Evolutionary conservation across 2,888 invertebrate species (phyloP).

Genomic region (Mythimna loreyi): DNA sequence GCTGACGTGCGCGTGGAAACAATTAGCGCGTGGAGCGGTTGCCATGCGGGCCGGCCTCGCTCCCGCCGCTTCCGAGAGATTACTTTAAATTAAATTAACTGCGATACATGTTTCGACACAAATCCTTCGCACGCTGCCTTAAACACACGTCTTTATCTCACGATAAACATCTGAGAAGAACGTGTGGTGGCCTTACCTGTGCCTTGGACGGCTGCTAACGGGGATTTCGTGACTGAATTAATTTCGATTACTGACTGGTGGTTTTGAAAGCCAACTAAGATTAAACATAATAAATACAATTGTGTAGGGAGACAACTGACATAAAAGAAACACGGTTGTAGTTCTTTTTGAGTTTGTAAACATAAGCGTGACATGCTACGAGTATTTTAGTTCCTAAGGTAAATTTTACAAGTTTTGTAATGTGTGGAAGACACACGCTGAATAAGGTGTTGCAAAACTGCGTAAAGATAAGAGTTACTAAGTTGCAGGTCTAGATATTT

Average conservation of each 20-base stretch:
- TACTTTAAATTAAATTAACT: constrained; percentile 75
- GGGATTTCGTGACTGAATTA: constrained; percentile 28
- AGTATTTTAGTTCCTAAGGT: background rate
- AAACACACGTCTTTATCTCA: constrained; percentile 22
- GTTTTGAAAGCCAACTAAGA: constrained; percentile 12
- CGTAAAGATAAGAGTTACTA: background rate
- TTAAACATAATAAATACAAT: constrained; percentile 21
- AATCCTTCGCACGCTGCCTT: constrained; percentile 48
- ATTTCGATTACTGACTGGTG: constrained; percentile 25
- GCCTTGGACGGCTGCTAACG: constrained; percentile 23
- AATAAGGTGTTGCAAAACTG: constrained; percentile 1
- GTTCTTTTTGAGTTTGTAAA: constrained; percentile 9
- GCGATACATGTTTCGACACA: constrained; percentile 65
- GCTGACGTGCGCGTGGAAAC: constrained; percentile 55
- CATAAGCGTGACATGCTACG: background rate
- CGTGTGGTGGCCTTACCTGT: constrained; percentile 14
- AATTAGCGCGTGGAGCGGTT: constrained; percentile 67
- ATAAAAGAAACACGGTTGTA: background rate
- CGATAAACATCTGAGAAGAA: constrained; percentile 20
- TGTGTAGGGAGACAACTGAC: background rate
- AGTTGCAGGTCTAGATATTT: background rate
- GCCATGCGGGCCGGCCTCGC: constrained; percentile 62
- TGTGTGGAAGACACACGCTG: background rate
- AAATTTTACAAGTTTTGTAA: background rate
- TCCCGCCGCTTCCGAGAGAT: constrained; percentile 61